These are phyloP conservation scores for Chymomyza amoena DNA, from an alignment of 2,888 invertebrate genomes.

Conservation along the genomic window DNA sequence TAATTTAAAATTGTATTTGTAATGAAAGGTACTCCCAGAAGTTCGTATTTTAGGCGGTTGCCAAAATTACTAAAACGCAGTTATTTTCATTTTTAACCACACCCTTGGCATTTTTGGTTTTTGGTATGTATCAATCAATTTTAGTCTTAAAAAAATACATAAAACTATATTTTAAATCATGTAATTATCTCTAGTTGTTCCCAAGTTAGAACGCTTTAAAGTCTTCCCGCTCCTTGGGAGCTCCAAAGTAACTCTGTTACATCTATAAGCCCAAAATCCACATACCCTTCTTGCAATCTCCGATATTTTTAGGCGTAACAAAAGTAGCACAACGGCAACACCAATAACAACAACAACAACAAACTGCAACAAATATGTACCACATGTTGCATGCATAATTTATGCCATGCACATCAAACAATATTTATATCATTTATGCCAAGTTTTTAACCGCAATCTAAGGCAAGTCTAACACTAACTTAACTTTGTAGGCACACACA, in stretches of 20 bases:
- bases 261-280: not conserved
- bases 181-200: too few species aligned
- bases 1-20: too few species aligned
- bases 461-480: not conserved
- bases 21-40: too few species aligned
- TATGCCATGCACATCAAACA: conserved; percentile 62
- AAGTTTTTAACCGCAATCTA: not conserved
- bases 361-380: conserved; percentile 14
- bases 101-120: too few species aligned
- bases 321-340: not conserved
- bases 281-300: not conserved
- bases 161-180: too few species aligned
- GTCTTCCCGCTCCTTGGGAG: too few species aligned
- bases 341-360: conserved; percentile 38
- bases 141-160: too few species aligned
- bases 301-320: not conserved
- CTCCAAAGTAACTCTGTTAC: not conserved
- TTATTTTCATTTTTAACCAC: too few species aligned
- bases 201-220: too few species aligned
- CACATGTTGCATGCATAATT: conserved; percentile 66
- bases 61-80: too few species aligned
- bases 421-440: conserved; percentile 51
- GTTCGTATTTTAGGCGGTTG: too few species aligned
- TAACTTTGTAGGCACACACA: not conserved
- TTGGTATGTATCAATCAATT: too few species aligned